A percentile compares a stretch with the other conserved stretches of the same genome.
phyloP scores from a whole-genome alignment of 2,888 invertebrate genomes.

The Mylabris sibirica region DNA sequence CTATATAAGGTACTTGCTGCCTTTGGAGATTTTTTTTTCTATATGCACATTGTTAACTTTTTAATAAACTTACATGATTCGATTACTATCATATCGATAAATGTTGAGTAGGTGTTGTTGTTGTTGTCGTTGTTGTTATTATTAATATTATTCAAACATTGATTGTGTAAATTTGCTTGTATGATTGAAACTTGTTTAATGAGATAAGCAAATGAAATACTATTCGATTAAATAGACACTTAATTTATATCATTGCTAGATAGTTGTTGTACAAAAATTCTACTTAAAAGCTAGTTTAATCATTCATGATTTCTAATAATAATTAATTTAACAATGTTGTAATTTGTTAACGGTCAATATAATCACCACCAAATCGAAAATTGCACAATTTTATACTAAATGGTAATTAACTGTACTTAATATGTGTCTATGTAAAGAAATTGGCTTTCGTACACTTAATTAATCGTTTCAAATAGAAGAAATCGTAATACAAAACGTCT shows the following conservation, averaged over 20 bases:
- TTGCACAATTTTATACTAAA: neutral
- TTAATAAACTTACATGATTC: neutral
- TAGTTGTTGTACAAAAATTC: no score
- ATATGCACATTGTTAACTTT: no score
- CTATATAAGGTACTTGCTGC: no score
- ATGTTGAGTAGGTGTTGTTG: neutral
- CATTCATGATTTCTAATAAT: no score
- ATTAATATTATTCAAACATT: no score
- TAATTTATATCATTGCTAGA: neutral
- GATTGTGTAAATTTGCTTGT: neutral
- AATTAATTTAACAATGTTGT: constrained; percentile 1
- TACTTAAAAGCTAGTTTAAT: neutral
- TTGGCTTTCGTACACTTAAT: neutral
- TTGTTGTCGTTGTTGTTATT: no score
- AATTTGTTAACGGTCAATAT: neutral
- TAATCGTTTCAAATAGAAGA: no score
- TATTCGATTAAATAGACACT: neutral
- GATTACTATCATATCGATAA: neutral
- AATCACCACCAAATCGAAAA: neutral
- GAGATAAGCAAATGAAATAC: neutral
- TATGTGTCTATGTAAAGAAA: neutral
- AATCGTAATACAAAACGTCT: no score
- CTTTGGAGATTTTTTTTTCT: no score
- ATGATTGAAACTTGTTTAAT: neutral
- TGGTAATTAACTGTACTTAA: neutral